Base-by-base conservation (phyloP, 2,888 invertebrate genomes). In the Synanthedon andrenaeformis region DNA sequence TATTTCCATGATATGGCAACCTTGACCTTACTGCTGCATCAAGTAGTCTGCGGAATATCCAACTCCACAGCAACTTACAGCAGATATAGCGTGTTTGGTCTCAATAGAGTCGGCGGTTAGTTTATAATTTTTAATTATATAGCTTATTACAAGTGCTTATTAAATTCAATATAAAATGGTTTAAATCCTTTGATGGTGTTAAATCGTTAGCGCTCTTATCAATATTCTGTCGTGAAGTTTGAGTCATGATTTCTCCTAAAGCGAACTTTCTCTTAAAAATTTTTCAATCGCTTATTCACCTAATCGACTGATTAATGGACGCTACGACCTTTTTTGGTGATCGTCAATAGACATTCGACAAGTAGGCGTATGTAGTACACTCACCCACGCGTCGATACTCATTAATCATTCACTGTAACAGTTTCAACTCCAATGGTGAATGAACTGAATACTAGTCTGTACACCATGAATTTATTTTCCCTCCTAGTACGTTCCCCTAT, bases 341-440 rank as follows among this genome's bases (percentile, higher is more conserved):
- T 69, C 67, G 70, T 68, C 69, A 67, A 70, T 72, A 60, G 62
- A 64, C 64, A 69, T 69, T 72, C 60, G 62, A 64, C 63, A 69
- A 73, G 64, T 63, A 61, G 78, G 75, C 76, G 79, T 75, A 76
- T 70, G 72, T 77, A 74, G 79, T 70, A 69, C 67, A 71, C 73
- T 63, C 74, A 64, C 82, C 82, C 75, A 83, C 82, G 73, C 78
- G 63, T 67, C 70, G 71, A 77, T 77, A 68, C 66, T 70, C 74
- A 77, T 84, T 78, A 74, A 79, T 83, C 79, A 83, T 75, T 73
- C 69, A 67, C 70, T 61, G 73, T 71, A 70, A 72, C 66, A 35
- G 2, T 35, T 35, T 69, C 58, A 58, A 62, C 63, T 28, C 45
- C 51, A 49, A 28, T 71, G 65, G 69, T 73, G 69, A 74, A 76